Conservation (phyloP, 2,113 vertebrate genomes). For the Bufo gargarizans region DNA sequence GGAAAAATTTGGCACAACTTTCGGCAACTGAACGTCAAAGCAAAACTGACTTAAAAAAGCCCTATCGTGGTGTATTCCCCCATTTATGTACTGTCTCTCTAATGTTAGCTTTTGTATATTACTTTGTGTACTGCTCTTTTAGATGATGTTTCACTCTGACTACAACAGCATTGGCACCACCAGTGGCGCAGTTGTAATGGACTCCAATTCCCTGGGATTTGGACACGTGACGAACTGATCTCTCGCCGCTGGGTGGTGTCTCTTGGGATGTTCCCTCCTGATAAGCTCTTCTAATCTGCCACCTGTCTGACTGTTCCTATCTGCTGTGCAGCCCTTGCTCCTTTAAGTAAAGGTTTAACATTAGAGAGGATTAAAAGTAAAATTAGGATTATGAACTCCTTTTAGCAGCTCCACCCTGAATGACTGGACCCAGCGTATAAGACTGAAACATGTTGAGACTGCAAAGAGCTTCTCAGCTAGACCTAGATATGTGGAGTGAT, state of each 20-base stretch:
- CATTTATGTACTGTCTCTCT: no score
- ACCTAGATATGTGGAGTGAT: neutral
- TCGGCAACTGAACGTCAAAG: no score
- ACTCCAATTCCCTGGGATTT: no score
- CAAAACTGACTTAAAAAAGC: no score
- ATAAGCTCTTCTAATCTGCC: neutral
- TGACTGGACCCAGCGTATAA: slow-evolving; percentile 59
- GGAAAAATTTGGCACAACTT: no score
- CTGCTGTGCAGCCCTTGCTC: neutral
- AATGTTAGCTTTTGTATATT: no score
- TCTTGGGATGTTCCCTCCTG: neutral
- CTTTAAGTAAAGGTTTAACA: slow-evolving; percentile 38
- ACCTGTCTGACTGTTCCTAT: neutral
- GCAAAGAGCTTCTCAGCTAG: neutral
- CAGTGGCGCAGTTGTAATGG: neutral
- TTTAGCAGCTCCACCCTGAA: slow-evolving; percentile 59
- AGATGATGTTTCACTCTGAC: neutral
- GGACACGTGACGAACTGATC: neutral
- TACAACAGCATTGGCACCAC: neutral
- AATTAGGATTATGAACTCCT: slow-evolving; percentile 61
- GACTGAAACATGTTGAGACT: slow-evolving; percentile 16
- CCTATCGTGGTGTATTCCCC: no score
- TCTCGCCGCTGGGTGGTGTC: neutral
- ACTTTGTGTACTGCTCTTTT: neutral
- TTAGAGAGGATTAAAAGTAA: slow-evolving; percentile 59